phyloP scores from a whole-genome alignment of 64 coral and sea anemone species.

The Stylophora pistillata region DNA sequence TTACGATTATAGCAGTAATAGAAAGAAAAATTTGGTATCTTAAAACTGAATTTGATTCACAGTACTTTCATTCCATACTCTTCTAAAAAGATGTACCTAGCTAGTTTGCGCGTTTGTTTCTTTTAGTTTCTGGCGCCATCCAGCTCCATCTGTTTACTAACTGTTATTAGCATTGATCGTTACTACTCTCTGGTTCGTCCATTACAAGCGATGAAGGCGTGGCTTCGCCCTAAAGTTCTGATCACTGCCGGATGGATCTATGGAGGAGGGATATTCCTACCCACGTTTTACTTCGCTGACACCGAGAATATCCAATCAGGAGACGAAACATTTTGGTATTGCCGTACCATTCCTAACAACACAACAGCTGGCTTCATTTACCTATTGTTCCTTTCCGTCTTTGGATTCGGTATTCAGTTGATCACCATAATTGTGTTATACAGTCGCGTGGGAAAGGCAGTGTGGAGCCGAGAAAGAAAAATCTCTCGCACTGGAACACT shows the following conservation, averaged over 20 bases:
- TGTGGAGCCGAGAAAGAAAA: slow-evolving; percentile 70
- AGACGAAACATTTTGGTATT: slow-evolving; percentile 70
- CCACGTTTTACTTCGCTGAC: slow-evolving; percentile 68
- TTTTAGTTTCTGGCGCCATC: slow-evolving; percentile 77
- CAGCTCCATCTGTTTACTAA: slow-evolving; percentile 77
- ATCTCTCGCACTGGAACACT: slow-evolving; percentile 43
- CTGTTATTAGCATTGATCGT: slow-evolving; percentile 85
- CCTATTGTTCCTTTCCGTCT: slow-evolving; percentile 70
- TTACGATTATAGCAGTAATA: too few relatives aligned
- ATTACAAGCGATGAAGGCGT: slow-evolving; percentile 40
- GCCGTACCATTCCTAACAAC: slow-evolving; percentile 68
- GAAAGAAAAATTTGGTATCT: too few relatives aligned
- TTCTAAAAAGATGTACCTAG: too few relatives aligned
- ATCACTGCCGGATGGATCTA: slow-evolving; percentile 68
- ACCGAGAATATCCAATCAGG: slow-evolving; percentile 21
- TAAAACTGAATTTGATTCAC: too few relatives aligned
- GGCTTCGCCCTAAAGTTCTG: slow-evolving; percentile 57
- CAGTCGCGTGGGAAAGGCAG: slow-evolving; percentile 56
- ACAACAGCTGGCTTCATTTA: slow-evolving; percentile 35
- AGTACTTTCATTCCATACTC: too few relatives aligned
- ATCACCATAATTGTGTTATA: slow-evolving; percentile 71
- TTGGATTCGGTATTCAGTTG: slow-evolving; percentile 64
- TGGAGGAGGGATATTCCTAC: slow-evolving; percentile 57
- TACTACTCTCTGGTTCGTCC: slow-evolving; percentile 81
- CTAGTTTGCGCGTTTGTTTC: not conserved